Base-by-base conservation (phyloP, 2,888 invertebrate genomes). In the Thymelicus lineola region DNA sequence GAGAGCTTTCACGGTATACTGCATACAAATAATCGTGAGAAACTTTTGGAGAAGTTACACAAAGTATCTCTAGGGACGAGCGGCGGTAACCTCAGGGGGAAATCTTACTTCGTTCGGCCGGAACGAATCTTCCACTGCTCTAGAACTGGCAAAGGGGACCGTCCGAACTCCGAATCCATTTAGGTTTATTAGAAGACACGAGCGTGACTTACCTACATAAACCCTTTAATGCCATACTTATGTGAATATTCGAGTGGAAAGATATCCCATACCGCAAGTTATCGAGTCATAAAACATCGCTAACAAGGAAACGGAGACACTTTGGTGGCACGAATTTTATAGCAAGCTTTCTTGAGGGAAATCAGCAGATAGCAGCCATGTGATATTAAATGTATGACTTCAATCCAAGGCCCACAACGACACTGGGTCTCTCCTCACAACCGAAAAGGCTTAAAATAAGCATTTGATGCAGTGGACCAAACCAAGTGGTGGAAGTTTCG, bases 21-120 rank as follows among this genome's bases (percentile, higher is more conserved):
- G 48, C 58, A 58, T 58, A 46, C 17, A 66, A 28, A 66, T 66
- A 48, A 59, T 48, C 59, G 59, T 66, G 59, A 48, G 66, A 66
- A 66, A 10, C 48, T 66, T 36, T 59, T 48, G 48, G 42, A 50
- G 59, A 66, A 28, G 10, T 42, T 14, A 38, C 12, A 48, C 20
- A 12, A 58, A 58, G 58, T 36, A n/a, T n/a, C 46, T 6, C 28
- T 36, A 6, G n/a, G 55, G 46, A 46, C 42, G 12, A 6, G 42
- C 42, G 17, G 15, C 55, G 20, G 20, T 15, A 17, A 17, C 14
- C 63, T 42, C 14, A 14, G 14, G 50, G 62, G 62, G 50, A 62
- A 62, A 53, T 53, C 38, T 63, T 17, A 53, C 53, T 6, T 14
- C 17, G 48, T 50, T 17, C 14, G 48, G n/a, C 46, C 61, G 46